Evolutionary conservation across 2,888 invertebrate species (phyloP), one percentile per base, ranked within the genome.

Genomic region (Dorcus parallelipipedus): DNA sequence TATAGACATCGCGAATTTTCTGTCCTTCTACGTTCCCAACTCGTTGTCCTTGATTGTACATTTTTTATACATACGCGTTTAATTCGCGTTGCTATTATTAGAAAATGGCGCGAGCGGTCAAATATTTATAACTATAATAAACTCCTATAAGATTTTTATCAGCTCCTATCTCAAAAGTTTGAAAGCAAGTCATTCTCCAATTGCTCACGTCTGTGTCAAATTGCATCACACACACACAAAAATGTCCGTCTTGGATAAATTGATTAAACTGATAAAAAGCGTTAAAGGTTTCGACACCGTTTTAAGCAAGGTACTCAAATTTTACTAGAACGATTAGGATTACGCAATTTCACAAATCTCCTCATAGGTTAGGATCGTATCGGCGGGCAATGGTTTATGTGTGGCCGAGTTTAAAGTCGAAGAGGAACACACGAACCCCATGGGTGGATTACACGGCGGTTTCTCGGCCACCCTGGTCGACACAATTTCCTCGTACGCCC

Each of bases 361-460:
- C 20, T 64, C 62, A 49, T 55, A 76, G 76, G 62, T 75, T 8
- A 72, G 69, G 52, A 66, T 76, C 42, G 52, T 70, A 3, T 71
- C 80, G 26, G 87, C 87, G 57, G 87, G 84, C n/a, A 80, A 87
- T 67, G 95, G 95, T 1, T 82, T 81, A 51, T 88, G 91, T 74
- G 75, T 82, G 33, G 92, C 91, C 14, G 89, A 93, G 76, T 85
- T 95, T 71, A 84, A 83, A 67, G 87, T 95, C 0, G 82, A 80
- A 0, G 80, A 87, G 3, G 89, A 91, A 64, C 90, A 93, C 72
- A 78, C 89, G 2, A 96, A 96, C 77, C 77, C 81, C 9, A 75
- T 81, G 38, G 93, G 92, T 0, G 85, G 86, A 0, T 76, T 96
- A 3, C 96, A 96, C 73, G 95, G 95, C 2, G 96, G 94, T 5